A percentile compares a stretch with the other conserved stretches of the same genome.
These are phyloP conservation scores for Papilio dardanus DNA, from an alignment of 1,140 invertebrate genomes.

Conservation along the genomic window DNA sequence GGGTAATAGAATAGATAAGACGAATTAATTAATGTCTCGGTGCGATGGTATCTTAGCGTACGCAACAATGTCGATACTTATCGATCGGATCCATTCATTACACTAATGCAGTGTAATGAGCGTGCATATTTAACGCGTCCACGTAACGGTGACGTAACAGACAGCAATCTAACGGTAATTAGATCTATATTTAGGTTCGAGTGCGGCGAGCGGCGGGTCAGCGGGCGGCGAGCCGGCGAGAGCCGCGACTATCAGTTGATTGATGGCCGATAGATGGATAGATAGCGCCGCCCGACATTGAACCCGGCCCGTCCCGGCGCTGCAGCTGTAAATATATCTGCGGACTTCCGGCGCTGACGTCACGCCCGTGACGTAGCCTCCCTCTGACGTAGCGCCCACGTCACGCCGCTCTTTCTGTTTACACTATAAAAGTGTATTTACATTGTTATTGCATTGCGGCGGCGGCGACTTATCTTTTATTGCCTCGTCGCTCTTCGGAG, in stretches of 20 bases:
- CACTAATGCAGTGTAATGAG: constrained; percentile 19
- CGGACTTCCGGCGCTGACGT: constrained; percentile 76
- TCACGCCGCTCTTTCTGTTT: constrained; percentile 75
- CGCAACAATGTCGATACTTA: constrained; percentile 19
- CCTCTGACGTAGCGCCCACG: constrained; percentile 68
- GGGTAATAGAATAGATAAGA: neutral
- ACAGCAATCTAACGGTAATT: constrained; percentile 53
- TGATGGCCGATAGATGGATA: constrained; percentile 77
- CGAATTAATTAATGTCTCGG: neutral
- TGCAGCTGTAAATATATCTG: constrained; percentile 72
- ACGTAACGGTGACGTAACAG: constrained; percentile 39
- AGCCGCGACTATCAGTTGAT: constrained; percentile 59
- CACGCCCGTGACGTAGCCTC: constrained; percentile 60
- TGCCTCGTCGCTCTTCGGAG: constrained; percentile 55
- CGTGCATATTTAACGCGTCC: constrained; percentile 39
- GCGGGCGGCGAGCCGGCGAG: constrained; percentile 38
- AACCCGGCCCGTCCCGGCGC: constrained; percentile 60
- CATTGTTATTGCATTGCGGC: constrained; percentile 70
- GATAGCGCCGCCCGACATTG: constrained; percentile 64
- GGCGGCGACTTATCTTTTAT: constrained; percentile 76
- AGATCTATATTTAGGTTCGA: constrained; percentile 48
- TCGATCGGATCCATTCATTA: constrained; percentile 14
- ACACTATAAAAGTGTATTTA: constrained; percentile 78
- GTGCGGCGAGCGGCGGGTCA: constrained; percentile 37
- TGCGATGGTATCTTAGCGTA: constrained; percentile 1